A percentile compares a stretch with the other conserved stretches of the same genome.
phyloP scores from a whole-genome alignment of 1,140 invertebrate species.

The Eriosoma lanigerum region DNA sequence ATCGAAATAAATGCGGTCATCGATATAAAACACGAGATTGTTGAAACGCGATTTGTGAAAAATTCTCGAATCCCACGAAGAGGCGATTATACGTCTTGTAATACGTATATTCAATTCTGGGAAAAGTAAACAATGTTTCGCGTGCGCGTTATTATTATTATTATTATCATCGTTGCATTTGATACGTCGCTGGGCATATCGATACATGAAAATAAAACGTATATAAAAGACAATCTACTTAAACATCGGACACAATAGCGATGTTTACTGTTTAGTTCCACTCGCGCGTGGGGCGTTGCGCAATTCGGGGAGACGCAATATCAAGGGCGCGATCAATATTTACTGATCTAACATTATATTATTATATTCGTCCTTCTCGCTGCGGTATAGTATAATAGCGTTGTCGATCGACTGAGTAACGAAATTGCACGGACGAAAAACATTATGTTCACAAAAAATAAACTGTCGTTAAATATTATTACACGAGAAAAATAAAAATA shows the following conservation, averaged over 20 bases:
- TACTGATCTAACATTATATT: not conserved
- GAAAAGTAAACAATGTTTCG: not conserved
- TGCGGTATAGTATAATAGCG: not conserved
- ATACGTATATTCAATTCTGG: not conserved
- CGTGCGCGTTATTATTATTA: not conserved
- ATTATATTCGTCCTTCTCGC: not conserved
- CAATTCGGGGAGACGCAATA: constrained; percentile 8
- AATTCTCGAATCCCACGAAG: no score
- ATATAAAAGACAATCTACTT: not conserved
- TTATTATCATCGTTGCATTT: no score
- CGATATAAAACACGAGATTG: no score
- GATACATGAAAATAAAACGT: no score
- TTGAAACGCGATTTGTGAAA: no score
- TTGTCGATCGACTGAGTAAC: not conserved
- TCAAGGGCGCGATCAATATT: constrained; percentile 42
- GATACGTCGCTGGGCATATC: not conserved
- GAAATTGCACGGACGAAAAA: not conserved
- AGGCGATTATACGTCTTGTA: no score
- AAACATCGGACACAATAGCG: constrained; percentile 27
- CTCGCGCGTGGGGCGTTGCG: not conserved
- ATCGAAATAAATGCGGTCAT: no score
- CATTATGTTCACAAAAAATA: not conserved
- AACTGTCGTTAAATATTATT: no score
- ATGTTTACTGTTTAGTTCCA: constrained; percentile 46
- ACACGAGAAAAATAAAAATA: not conserved